These are phyloP conservation scores for Zaprionus taronus DNA, from an alignment of 1,140 invertebrate genomes.

Conservation along the genomic window DNA sequence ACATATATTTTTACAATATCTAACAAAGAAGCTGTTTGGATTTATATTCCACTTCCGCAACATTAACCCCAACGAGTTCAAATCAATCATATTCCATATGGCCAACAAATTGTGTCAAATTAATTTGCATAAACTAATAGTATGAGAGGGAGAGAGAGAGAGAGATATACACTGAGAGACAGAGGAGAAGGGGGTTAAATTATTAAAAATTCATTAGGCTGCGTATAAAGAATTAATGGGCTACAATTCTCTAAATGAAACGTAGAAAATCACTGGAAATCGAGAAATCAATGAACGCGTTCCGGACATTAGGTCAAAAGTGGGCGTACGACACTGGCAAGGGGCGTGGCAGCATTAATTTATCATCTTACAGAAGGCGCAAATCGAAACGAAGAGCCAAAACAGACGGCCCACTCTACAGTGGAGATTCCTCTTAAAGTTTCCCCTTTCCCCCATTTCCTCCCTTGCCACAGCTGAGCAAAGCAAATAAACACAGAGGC, in stretches of 20 bases:
- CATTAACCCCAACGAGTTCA: not conserved
- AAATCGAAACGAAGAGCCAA: slow-evolving; percentile 37
- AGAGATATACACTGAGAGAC: slow-evolving; percentile 2
- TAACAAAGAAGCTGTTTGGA: not conserved
- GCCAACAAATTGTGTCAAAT: slow-evolving; percentile 61
- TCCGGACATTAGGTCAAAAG: slow-evolving; percentile 44
- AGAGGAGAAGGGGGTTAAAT: slow-evolving; percentile 29
- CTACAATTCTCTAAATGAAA: slow-evolving; percentile 36
- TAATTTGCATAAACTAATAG: slow-evolving; percentile 60
- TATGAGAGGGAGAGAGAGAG: not conserved
- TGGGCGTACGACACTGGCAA: slow-evolving; percentile 16
- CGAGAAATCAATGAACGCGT: slow-evolving; percentile 60
- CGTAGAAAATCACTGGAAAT: slow-evolving; percentile 52
- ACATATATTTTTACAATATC: not conserved
- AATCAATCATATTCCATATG: not conserved
- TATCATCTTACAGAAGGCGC: slow-evolving; percentile 47
- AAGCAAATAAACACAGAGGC: slow-evolving; percentile 45
- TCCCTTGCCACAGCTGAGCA: not conserved
- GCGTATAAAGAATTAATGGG: slow-evolving; percentile 64
- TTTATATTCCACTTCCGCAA: not conserved
- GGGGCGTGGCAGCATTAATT: slow-evolving; percentile 36
- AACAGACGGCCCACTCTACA: slow-evolving; percentile 66
- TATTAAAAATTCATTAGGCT: slow-evolving; percentile 74
- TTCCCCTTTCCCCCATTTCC: not conserved
- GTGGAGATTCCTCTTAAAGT: not conserved